These are phyloP conservation scores for Dendropsophus ebraccatus DNA, from an alignment of 2,113 vertebrate species.

Conservation along the genomic window DNA sequence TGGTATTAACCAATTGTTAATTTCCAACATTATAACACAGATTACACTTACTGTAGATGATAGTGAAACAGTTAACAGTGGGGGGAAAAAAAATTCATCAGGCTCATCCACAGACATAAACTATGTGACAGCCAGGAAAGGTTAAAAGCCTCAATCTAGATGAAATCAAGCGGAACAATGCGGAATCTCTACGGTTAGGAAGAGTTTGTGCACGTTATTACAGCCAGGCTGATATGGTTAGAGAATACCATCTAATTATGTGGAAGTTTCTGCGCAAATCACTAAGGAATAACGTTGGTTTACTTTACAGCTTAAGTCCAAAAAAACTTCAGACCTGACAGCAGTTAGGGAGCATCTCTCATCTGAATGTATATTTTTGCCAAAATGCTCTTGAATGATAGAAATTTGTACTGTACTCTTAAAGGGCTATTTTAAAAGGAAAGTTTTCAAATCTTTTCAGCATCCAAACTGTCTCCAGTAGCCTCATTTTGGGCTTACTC, in stretches of 20 bases:
- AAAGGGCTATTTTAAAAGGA: no score
- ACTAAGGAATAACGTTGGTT: neutral
- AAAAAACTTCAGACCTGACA: no score
- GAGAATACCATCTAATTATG: neutral
- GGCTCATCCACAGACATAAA: neutral
- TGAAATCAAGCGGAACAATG: constrained; percentile 1
- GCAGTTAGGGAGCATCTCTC: no score
- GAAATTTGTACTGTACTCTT: no score
- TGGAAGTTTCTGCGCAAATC: neutral
- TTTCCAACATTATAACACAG: neutral
- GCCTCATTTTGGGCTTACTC: no score
- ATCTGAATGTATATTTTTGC: no score
- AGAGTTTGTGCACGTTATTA: neutral
- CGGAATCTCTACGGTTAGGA: neutral
- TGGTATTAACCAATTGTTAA: no score
- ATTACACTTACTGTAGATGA: neutral
- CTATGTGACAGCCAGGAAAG: neutral
- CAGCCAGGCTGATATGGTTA: neutral
- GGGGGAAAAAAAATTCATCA: neutral
- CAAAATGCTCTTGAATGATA: no score
- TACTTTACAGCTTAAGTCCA: neutral
- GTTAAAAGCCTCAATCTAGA: neutral
- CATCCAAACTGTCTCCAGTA: no score
- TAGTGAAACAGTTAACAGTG: neutral
- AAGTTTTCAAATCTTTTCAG: no score